These are phyloP conservation scores for Glyphotaelius pellucidus DNA, from an alignment of 2,888 invertebrate species.

Conservation along the genomic window DNA sequence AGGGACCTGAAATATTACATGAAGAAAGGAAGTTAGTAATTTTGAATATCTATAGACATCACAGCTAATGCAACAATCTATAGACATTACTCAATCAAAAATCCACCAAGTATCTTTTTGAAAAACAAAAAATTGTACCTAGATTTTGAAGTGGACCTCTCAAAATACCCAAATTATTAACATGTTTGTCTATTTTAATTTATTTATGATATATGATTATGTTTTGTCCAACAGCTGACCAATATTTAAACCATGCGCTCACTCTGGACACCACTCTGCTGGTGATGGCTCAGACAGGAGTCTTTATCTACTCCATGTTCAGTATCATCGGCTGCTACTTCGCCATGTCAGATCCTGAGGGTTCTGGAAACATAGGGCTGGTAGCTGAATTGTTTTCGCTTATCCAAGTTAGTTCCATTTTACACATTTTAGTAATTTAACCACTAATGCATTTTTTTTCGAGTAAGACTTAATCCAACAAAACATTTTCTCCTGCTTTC, in stretches of 20 bases:
- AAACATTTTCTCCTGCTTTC: background rate
- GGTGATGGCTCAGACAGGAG: constrained; percentile 91
- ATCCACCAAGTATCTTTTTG: background rate
- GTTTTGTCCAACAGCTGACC: background rate
- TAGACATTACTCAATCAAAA: background rate
- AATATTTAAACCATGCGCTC: background rate
- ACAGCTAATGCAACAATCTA: background rate
- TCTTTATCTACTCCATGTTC: constrained; percentile 92
- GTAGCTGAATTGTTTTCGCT: constrained; percentile 86
- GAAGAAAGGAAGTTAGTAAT: constrained; percentile 75
- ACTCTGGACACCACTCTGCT: constrained; percentile 88
- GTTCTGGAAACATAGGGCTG: constrained; percentile 80
- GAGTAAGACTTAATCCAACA: background rate
- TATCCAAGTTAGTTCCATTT: constrained; percentile 77
- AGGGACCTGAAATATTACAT: constrained; percentile 82
- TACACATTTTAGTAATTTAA: background rate
- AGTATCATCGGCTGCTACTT: constrained; percentile 89
- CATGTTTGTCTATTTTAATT: background rate
- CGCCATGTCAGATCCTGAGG: constrained; percentile 74
- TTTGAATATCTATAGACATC: background rate
- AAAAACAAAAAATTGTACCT: too few species aligned
- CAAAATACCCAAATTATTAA: background rate
- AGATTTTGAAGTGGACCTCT: too few species aligned
- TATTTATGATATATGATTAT: background rate
- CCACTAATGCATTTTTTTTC: background rate